Base-by-base conservation (phyloP, 2,113 vertebrate species). In the Clarias batrachus region DNA sequence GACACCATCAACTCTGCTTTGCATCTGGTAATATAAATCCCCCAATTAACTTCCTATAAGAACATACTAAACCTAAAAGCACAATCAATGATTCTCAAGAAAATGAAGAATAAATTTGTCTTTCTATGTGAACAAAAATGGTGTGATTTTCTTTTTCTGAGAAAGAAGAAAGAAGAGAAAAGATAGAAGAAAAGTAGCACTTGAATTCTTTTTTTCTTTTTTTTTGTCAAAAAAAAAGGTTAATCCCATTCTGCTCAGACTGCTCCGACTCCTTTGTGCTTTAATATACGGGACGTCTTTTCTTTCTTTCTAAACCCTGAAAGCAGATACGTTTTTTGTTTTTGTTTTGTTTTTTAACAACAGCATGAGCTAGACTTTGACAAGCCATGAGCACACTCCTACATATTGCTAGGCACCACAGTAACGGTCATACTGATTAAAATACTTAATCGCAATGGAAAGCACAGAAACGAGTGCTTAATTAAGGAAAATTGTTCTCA, bases 281-380 rank as follows among this genome's bases (percentile, higher is more conserved):
- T 66, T 83, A 88, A 74, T 73, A 87, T 52, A 80, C 30, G 79
- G 65, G 63, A 85, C 73, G 80, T 74, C 25, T 65, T 83, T 82
- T 73, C 57, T 87, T 87, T 85, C 41, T 41, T 81, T 37, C 37
- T 85, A 84, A 76, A 70, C 85, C 37, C 33, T 81, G 77, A 83
- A 52, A 85, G 77, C 30, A 65, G 30, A 81, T 41, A 85, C 8
- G 63, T 33, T 33, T 33, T 33, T 33, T 33, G n/a, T 33, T 33
- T 33, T 33, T 33, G 1, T 33, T 33, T 33, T 33, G 73, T 16
- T 78, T 65, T 77, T 74, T 2, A 27, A 57, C 13, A 14, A 23
- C 85, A 79, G 80, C 30, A 70, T 81, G 83, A 86, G 54, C 57
- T 62, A 76, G 82, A 87, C 71, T 60, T 85, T 66, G 88, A 88